These are phyloP conservation scores for Rhopilema esculentum DNA, from an alignment of 30 jellyfish, hydroid and myxozoan species.

Conservation along the genomic window DNA sequence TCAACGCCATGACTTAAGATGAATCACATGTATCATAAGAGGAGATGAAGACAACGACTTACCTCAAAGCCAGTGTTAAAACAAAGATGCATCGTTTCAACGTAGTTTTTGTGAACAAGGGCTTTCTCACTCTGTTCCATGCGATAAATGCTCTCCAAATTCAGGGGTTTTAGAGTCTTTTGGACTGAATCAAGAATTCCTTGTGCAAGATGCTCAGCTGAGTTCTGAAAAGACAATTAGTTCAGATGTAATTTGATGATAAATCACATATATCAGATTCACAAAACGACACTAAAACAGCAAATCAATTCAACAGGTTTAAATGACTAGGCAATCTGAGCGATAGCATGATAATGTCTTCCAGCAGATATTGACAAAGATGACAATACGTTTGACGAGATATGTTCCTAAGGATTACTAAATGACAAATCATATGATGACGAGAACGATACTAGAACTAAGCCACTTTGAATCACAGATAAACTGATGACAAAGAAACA, in stretches of 20 bases:
- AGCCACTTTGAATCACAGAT: too few relatives aligned
- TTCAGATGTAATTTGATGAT: background rate
- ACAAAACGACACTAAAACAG: background rate
- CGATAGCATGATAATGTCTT: too few relatives aligned
- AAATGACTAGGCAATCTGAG: too few relatives aligned
- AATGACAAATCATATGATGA: too few relatives aligned
- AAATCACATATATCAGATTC: background rate
- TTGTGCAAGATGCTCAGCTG: slow-evolving; percentile 86
- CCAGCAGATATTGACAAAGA: too few relatives aligned
- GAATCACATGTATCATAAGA: too few relatives aligned
- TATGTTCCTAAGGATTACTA: too few relatives aligned
- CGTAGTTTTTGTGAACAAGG: slow-evolving; percentile 60
- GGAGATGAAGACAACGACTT: background rate
- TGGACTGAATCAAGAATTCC: slow-evolving; percentile 73
- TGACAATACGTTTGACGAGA: too few relatives aligned
- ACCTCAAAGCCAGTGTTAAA: slow-evolving; percentile 98
- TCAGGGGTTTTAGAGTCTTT: slow-evolving; percentile 60
- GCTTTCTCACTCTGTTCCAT: slow-evolving; percentile 71
- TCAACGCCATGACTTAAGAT: too few relatives aligned
- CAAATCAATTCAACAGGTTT: too few relatives aligned
- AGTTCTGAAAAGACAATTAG: slow-evolving; percentile 43
- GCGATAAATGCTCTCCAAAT: slow-evolving; percentile 29
- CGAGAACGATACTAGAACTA: too few relatives aligned
- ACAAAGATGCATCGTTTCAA: slow-evolving; percentile 89
- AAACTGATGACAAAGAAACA: too few relatives aligned